phyloP scores from a whole-genome alignment of 2,797 vertebrate genomes.

The Hippopotamyrus pictus region DNA sequence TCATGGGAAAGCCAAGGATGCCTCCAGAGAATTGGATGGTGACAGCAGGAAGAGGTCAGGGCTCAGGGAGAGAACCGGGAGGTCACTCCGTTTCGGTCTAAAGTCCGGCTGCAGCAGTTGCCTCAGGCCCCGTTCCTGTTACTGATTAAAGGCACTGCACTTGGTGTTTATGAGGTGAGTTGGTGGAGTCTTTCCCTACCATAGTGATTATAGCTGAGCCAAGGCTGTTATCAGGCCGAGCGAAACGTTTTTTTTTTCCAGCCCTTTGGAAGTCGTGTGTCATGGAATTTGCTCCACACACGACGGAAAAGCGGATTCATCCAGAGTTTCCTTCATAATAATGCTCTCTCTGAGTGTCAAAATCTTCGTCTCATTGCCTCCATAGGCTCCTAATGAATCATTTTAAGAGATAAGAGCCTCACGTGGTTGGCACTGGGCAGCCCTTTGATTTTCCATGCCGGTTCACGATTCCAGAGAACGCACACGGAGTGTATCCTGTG shows the following conservation, averaged over 20 bases:
- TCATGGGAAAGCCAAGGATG: not conserved
- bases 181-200: not conserved
- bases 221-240: not conserved
- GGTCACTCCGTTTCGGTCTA: not conserved
- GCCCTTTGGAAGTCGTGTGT: not conserved
- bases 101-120: not conserved
- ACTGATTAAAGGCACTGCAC: not conserved
- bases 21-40: not conserved
- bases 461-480: not conserved
- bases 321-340: not conserved
- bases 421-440: not conserved
- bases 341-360: not conserved
- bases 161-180: not conserved
- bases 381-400: not conserved
- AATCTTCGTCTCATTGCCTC: not conserved
- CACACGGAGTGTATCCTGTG: not conserved
- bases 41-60: not conserved
- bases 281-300: not conserved
- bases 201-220: conserved; percentile 1
- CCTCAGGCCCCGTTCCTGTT: not conserved
- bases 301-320: not conserved
- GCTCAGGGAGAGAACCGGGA: conserved; percentile 7
- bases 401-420: not conserved
- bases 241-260: not conserved
- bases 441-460: not conserved